Conservation (phyloP, 2,113 vertebrate species). For the Sprattus sprattus region DNA sequence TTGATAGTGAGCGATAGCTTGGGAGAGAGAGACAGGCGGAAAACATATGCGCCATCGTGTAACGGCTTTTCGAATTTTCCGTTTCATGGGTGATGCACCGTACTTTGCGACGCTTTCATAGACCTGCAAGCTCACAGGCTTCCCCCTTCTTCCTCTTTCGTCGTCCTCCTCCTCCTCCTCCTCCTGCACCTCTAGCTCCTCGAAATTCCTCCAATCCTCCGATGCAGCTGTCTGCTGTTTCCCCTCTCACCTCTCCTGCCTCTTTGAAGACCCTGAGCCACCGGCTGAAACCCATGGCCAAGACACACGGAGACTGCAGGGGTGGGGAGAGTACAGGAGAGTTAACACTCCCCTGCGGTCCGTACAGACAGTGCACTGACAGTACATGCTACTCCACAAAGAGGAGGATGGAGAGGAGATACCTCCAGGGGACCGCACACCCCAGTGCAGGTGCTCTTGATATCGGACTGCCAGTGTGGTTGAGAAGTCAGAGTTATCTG, state of each 20-base stretch:
- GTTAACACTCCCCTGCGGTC: neutral
- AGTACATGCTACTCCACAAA: neutral
- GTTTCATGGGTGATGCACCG: neutral
- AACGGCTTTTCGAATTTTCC: neutral
- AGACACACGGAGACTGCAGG: neutral
- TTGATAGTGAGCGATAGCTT: neutral
- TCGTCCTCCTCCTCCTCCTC: neutral
- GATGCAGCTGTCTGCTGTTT: neutral
- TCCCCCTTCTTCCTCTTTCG: neutral
- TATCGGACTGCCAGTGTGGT: neutral
- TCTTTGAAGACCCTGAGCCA: too few species aligned
- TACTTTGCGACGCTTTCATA: neutral
- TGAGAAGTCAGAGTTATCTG: neutral
- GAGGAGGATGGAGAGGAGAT: neutral
- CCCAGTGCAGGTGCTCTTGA: neutral
- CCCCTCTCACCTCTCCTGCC: neutral
- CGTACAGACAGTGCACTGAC: neutral
- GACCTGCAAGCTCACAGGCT: neutral
- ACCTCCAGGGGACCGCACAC: too few species aligned
- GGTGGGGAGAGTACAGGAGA: neutral
- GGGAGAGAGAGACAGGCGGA: neutral
- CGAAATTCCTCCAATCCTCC: neutral
- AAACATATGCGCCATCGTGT: conserved; percentile 2
- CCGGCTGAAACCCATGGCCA: too few species aligned
- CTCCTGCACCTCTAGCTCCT: neutral